A percentile compares a stretch with the other conserved stretches of the same genome.
Conservation (phyloP, 2,113 vertebrate species). For the Phyllostomus hastatus region DNA sequence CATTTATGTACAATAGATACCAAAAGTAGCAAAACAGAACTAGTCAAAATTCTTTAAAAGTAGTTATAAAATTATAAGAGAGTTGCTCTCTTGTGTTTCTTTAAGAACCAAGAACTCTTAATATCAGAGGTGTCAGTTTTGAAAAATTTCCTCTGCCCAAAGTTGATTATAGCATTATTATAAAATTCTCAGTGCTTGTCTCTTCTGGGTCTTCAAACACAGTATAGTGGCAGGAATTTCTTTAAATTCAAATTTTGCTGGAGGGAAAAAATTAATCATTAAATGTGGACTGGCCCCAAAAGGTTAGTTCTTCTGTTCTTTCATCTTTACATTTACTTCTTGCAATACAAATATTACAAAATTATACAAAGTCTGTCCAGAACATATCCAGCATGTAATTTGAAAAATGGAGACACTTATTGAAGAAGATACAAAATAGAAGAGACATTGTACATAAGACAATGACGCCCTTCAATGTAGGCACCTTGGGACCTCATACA, state of each 20-base stretch:
- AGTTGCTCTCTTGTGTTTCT: not conserved
- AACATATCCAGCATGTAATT: too few species aligned
- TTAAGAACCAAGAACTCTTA: conserved; percentile 22
- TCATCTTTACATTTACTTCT: conserved; percentile 57
- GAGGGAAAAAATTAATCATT: conserved; percentile 74
- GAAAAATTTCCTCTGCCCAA: conserved; percentile 53
- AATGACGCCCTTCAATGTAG: too few species aligned
- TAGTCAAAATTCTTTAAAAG: conserved; percentile 53
- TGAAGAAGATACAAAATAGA: too few species aligned
- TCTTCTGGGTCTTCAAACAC: conserved; percentile 49
- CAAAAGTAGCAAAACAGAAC: not conserved
- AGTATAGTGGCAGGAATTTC: conserved; percentile 44
- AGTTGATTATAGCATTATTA: conserved; percentile 62
- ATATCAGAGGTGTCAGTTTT: conserved; percentile 44
- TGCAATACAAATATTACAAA: conserved; percentile 60
- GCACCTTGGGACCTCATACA: too few species aligned
- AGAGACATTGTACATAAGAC: too few species aligned
- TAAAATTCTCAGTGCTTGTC: conserved; percentile 56
- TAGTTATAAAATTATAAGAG: not conserved
- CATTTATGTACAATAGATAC: not conserved
- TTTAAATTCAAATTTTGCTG: conserved; percentile 74
- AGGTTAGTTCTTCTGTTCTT: conserved; percentile 53
- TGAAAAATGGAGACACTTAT: too few species aligned
- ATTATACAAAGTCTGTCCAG: not conserved
- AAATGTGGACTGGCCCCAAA: conserved; percentile 60